phyloP scores from a whole-genome alignment of 2,797 vertebrate genomes.

The Oreonectes daqikongensis region DNA sequence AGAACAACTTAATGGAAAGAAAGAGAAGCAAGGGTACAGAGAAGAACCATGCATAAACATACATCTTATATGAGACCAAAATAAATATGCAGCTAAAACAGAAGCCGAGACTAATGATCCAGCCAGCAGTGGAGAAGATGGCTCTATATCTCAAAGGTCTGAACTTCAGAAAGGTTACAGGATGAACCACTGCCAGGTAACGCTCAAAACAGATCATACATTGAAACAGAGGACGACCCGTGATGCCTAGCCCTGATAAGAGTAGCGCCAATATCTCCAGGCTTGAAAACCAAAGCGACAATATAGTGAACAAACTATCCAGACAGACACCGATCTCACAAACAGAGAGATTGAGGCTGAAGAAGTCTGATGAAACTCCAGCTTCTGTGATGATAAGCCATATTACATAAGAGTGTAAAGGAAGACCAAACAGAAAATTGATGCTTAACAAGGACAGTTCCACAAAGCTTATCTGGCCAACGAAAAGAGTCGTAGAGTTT shows the following conservation, averaged over 20 bases:
- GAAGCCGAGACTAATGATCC: not conserved
- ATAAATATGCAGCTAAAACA: not conserved
- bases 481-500: not conserved
- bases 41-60: not conserved
- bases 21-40: not conserved
- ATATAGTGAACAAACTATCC: not conserved
- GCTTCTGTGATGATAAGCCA: not conserved
- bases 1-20: constrained; percentile 11
- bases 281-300: not conserved
- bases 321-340: not conserved
- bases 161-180: not conserved
- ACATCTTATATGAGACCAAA: not conserved
- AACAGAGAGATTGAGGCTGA: not conserved
- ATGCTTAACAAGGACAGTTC: not conserved
- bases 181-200: not conserved
- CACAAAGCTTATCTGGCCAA: not conserved
- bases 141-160: not conserved
- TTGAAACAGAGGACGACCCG: not conserved
- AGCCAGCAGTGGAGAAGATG: not conserved
- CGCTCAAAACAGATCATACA: constrained; percentile 30
- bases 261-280: not conserved
- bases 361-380: not conserved
- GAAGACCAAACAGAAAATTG: not conserved
- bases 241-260: not conserved
- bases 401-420: not conserved